Conservation (phyloP, 2,113 vertebrate genomes). For the Mesocricetus auratus region DNA sequence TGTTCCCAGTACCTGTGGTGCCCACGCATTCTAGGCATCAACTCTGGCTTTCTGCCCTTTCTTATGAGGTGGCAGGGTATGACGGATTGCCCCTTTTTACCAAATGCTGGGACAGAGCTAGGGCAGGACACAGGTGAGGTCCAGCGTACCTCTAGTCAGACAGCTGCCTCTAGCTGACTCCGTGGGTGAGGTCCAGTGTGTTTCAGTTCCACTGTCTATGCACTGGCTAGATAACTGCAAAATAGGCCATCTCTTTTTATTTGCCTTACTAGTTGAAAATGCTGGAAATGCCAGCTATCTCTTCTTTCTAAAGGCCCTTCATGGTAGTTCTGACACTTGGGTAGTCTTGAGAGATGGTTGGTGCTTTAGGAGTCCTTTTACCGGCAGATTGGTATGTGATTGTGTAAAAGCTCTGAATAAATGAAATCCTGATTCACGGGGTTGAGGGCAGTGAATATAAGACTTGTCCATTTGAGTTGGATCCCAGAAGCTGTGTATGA, state of each 20-base stretch:
- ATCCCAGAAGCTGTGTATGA: rapidly evolving
- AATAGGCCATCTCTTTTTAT: neutral
- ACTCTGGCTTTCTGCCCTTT: neutral
- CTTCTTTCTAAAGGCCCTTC: neutral
- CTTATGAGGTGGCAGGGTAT: neutral
- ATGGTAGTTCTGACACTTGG: neutral
- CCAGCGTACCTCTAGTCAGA: neutral
- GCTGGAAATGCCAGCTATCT: neutral
- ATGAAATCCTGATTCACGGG: neutral
- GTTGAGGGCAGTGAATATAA: neutral
- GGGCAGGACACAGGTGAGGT: neutral
- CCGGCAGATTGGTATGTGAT: neutral
- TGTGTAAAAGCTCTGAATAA: neutral
- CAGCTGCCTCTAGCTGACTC: too few species aligned
- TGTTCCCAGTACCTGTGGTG: neutral
- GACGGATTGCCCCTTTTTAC: neutral
- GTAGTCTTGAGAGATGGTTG: neutral
- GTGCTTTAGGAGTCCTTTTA: neutral
- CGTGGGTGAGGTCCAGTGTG: neutral
- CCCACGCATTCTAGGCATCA: rapidly evolving
- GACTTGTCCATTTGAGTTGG: neutral
- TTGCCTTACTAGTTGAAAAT: neutral
- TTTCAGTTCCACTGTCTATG: neutral
- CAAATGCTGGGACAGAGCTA: neutral
- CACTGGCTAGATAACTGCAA: too few species aligned